Percentiles rank a stretch among this genome's conserved stretches.
Evolutionary conservation across 2,888 invertebrate species (phyloP).

Genomic region (Crepidodera aurea): DNA sequence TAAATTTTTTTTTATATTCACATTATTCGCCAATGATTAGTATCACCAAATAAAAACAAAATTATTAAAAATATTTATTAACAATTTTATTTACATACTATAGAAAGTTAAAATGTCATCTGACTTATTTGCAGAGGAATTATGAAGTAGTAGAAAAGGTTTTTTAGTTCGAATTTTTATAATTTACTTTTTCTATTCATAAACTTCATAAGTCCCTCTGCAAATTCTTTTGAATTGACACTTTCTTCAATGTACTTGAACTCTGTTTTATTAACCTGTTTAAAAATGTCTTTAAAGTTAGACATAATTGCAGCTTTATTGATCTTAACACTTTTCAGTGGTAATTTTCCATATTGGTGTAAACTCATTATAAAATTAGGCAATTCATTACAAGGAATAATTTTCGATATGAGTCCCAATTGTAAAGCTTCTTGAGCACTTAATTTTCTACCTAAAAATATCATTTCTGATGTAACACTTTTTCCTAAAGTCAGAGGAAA

Average conservation of each 20-base stretch:
- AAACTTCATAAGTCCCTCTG: constrained; percentile 68
- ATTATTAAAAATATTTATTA: no score
- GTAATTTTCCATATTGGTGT: constrained; percentile 67
- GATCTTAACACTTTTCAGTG: constrained; percentile 67
- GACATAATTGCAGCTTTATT: constrained; percentile 77
- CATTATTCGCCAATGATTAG: no score
- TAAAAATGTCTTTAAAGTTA: constrained; percentile 68
- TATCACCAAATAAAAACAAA: no score
- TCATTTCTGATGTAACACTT: constrained; percentile 69
- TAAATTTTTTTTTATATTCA: no score
- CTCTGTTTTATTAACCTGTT: constrained; percentile 75
- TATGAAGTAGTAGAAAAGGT: no score
- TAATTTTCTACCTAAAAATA: constrained; percentile 76
- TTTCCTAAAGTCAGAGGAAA: constrained; percentile 81
- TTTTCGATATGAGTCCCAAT: constrained; percentile 79
- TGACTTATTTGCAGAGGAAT: no score
- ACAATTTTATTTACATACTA: no score
- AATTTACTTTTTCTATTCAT: constrained; percentile 57
- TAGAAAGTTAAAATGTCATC: no score
- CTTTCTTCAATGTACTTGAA: constrained; percentile 70
- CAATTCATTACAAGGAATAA: constrained; percentile 73
- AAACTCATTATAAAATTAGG: constrained; percentile 65
- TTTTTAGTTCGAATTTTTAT: no score
- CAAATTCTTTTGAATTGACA: constrained; percentile 72
- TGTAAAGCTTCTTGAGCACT: constrained; percentile 80